Conservation (phyloP, 2,888 invertebrate species). For the Idaea straminata region DNA sequence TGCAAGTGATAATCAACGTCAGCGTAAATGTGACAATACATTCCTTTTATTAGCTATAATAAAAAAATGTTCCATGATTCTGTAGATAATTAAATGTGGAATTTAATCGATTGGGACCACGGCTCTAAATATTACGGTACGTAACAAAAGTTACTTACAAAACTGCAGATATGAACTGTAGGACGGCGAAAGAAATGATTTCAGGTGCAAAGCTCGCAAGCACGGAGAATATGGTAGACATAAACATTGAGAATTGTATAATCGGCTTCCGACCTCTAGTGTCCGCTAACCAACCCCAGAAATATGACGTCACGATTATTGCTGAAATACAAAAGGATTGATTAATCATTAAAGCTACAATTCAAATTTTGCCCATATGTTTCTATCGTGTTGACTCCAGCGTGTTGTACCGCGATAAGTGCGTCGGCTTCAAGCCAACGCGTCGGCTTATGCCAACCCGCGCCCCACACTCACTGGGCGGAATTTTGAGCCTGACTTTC, state of each 20-base stretch:
- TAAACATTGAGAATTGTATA: constrained; percentile 70
- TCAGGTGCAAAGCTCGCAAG: constrained; percentile 81
- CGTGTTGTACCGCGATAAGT: too few relatives aligned
- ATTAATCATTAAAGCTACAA: background rate
- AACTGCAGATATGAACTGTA: constrained; percentile 84
- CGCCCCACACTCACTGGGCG: too few relatives aligned
- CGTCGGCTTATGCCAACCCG: too few relatives aligned
- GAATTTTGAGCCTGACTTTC: too few relatives aligned
- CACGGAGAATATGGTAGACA: constrained; percentile 77
- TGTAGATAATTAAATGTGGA: too few relatives aligned
- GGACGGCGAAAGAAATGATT: constrained; percentile 78
- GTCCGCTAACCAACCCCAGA: constrained; percentile 91
- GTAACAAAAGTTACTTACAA: constrained; percentile 59
- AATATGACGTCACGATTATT: constrained; percentile 86
- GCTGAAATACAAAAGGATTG: constrained; percentile 57
- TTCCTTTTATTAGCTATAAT: too few relatives aligned
- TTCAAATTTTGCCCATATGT: too few relatives aligned
- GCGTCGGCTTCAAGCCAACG: too few relatives aligned
- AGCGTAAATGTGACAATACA: too few relatives aligned
- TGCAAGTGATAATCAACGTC: too few relatives aligned
- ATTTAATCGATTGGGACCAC: too few relatives aligned
- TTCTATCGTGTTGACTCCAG: background rate
- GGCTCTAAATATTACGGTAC: background rate
- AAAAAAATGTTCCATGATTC: too few relatives aligned
- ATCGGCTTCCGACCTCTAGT: constrained; percentile 84